A percentile compares a stretch with the other conserved stretches of the same genome.
Conservation (phyloP, 2,113 vertebrate genomes). For the Ageneiosus marmoratus region DNA sequence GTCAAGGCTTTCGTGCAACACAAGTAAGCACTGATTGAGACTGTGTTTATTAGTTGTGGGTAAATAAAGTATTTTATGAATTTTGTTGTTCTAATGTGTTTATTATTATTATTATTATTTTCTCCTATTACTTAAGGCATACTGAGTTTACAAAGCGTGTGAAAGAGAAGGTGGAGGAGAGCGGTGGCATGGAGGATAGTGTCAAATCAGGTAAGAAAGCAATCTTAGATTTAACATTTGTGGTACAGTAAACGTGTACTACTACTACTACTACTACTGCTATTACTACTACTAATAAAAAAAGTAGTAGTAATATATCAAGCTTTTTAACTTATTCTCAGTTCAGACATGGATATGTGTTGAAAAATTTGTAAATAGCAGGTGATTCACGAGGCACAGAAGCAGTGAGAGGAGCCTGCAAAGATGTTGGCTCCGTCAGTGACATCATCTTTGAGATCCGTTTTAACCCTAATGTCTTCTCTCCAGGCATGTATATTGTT, state of each 20-base stretch:
- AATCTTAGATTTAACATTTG: background rate
- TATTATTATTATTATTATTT: background rate
- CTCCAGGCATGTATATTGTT: slow-evolving; percentile 66
- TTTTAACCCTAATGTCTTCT: slow-evolving; percentile 75
- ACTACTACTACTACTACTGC: background rate
- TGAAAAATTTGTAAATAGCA: slow-evolving; percentile 43
- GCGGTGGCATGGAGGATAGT: slow-evolving; percentile 71
- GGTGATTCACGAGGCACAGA: slow-evolving; percentile 65
- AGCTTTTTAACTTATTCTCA: background rate
- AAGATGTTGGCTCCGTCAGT: slow-evolving; percentile 75
- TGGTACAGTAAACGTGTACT: background rate
- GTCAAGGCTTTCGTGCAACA: slow-evolving; percentile 73
- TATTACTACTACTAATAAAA: background rate
- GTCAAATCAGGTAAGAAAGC: slow-evolving; percentile 60
- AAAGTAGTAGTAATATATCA: background rate
- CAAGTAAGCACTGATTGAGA: slow-evolving; percentile 69
- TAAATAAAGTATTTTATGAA: background rate
- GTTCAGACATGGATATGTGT: background rate
- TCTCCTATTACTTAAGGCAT: slow-evolving; percentile 61
- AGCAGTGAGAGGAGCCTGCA: slow-evolving; percentile 72
- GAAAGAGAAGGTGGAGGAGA: slow-evolving; percentile 67
- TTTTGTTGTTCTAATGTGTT: background rate
- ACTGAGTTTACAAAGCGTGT: slow-evolving; percentile 69
- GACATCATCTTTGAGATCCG: slow-evolving; percentile 82
- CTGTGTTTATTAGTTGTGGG: background rate